phyloP scores from a whole-genome alignment of 37 sponge, comb jelly and placozoan species.

The Dysidea cf. avara region DNA sequence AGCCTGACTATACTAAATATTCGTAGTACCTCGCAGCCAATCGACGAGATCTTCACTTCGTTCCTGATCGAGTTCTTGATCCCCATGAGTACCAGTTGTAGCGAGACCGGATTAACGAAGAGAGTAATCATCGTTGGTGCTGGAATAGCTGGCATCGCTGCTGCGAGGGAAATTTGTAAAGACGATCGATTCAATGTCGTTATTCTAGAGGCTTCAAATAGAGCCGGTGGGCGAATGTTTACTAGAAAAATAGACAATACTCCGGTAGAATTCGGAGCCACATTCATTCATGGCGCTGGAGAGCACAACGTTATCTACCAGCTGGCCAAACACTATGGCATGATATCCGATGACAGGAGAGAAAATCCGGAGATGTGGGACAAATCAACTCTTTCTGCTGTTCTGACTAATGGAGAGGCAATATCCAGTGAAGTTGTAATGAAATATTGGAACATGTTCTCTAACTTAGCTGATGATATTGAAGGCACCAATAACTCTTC shows the following conservation, averaged over 20 bases:
- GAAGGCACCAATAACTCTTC: no score
- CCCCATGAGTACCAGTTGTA: no score
- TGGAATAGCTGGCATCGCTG: conserved; percentile 40
- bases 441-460: conserved; percentile 26
- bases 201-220: conserved; percentile 19
- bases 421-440: neutral
- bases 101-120: conserved; percentile 33
- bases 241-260: conserved; percentile 1
- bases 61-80: no score
- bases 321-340: neutral
- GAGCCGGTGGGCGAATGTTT: conserved; percentile 22
- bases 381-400: no score
- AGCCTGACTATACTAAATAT: no score
- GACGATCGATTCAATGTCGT: conserved; percentile 7
- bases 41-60: no score
- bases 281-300: conserved; percentile 28
- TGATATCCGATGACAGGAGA: neutral
- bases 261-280: conserved; percentile 29
- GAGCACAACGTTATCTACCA: conserved; percentile 13
- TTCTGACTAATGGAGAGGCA: conserved; percentile 25
- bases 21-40: no score
- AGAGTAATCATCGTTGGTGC: no score
- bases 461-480: conserved; percentile 2
- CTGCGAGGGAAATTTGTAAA: neutral
- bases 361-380: no score